Evolutionary conservation across 2,113 vertebrate species (phyloP), one percentile per base, ranked within the genome.

Genomic region (Xiphophorus maculatus): DNA sequence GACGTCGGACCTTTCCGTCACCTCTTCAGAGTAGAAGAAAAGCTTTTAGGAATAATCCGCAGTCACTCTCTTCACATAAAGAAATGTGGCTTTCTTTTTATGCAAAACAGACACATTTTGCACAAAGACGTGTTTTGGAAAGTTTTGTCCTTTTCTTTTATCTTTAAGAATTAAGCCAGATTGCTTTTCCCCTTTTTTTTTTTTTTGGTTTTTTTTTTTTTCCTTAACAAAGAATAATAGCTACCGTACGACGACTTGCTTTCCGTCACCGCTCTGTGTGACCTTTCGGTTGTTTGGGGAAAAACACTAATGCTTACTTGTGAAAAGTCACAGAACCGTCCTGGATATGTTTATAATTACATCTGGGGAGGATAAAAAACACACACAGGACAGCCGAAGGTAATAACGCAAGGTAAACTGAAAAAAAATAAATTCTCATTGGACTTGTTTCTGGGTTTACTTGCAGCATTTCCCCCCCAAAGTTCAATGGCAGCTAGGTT

Each of bases 301-400:
- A 75, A 81, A 76, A 85, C 69, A 84, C 61, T 35, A 67, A 66
- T 69, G 78, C 82, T 89, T 81, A 82, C 75, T 76, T 82, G 65
- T 78, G 67, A 92, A 92, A 90, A 89, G 87, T 89, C 91, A 86
- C 81, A 79, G 51, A 66, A 40, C 81, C 25, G 32, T 79, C 71
- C 30, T 75, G 37, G 51, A 69, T 80, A 64, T 76, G 76, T 84
- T 58, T 77, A 70, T 84, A 69, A 83, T 81, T 85, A 72, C 64
- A n/a, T 85, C 71, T 84, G 1, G 19, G 33, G 33, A 60, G 48
- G 12, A 63, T n/a, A 17, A 40, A 28, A 42, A 66, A 80, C 28
- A 54, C 19, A 70, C 19, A 72, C 27, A 63, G 29, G 44, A 25
- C 66, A 44, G n/a, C 62, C 51, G 35, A 27, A 35, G 25, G 48